Percentiles rank a stretch among this genome's conserved stretches.
These are phyloP conservation scores for Eretmochelys imbricata DNA, from an alignment of 2,113 vertebrate genomes.

Conservation along the genomic window DNA sequence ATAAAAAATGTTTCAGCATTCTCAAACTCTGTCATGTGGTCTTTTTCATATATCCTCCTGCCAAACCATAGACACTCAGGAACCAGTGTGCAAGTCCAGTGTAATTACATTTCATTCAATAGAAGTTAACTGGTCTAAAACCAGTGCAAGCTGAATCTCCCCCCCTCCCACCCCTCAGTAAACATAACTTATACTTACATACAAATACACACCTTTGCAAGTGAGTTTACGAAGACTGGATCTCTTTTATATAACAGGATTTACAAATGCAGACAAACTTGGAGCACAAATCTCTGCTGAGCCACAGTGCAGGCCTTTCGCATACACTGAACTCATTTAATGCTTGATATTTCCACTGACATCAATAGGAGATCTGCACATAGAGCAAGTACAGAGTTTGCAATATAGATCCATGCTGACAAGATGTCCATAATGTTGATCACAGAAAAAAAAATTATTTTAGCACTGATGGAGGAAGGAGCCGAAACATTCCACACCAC, in stretches of 20 bases:
- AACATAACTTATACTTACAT: background rate
- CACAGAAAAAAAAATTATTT: background rate
- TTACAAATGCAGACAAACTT: background rate
- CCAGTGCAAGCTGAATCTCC: background rate
- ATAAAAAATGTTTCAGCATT: background rate
- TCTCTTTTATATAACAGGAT: background rate
- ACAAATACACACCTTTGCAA: background rate
- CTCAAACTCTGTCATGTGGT: background rate
- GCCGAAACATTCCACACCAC: background rate
- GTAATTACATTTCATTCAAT: background rate
- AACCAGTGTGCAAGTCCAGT: background rate
- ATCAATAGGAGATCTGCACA: constrained; percentile 8
- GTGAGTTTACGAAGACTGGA: background rate
- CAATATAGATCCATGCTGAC: constrained; percentile 6
- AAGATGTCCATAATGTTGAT: background rate
- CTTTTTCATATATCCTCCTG: background rate
- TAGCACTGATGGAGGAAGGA: background rate
- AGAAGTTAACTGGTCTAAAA: background rate
- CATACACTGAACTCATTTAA: constrained; percentile 31
- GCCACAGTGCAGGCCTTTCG: background rate
- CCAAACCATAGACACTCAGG: background rate
- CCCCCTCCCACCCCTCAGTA: background rate
- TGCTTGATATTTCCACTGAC: constrained; percentile 59
- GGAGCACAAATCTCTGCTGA: constrained; percentile 5
- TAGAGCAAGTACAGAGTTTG: constrained; percentile 23